These are phyloP conservation scores for Dinoponera quadriceps DNA, from an alignment of 1,140 invertebrate species.

Conservation along the genomic window DNA sequence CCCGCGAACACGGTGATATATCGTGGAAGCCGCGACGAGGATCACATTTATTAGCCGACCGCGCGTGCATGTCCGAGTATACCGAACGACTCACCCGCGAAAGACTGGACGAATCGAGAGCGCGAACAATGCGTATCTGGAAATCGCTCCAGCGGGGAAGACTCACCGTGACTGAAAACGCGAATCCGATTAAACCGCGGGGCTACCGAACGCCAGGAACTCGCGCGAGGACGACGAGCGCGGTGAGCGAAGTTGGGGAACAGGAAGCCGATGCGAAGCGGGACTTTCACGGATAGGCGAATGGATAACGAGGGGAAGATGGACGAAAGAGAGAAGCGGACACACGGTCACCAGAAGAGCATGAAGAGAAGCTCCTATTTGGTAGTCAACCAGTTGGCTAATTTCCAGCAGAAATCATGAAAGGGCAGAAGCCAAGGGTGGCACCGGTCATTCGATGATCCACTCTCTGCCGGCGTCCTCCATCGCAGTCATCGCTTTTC, in stretches of 20 bases:
- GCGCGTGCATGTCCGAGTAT: neutral
- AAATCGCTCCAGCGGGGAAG: too few species aligned
- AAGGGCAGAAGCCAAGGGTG: slow-evolving; percentile 75
- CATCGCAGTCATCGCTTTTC: slow-evolving; percentile 83
- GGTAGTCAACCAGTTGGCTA: slow-evolving; percentile 86
- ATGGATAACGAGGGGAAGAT: slow-evolving; percentile 38
- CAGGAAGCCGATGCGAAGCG: slow-evolving; percentile 4
- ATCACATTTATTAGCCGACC: slow-evolving; percentile 36
- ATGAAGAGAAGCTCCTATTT: slow-evolving; percentile 80
- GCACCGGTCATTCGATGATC: slow-evolving; percentile 84
- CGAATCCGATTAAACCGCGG: slow-evolving; percentile 25
- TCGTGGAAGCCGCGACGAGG: slow-evolving; percentile 9
- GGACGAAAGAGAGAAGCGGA: slow-evolving; percentile 34
- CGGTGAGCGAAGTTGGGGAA: neutral
- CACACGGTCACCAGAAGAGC: slow-evolving; percentile 37
- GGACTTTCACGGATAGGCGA: slow-evolving; percentile 38
- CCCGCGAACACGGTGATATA: neutral
- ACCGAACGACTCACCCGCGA: too few species aligned
- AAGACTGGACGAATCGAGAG: too few species aligned
- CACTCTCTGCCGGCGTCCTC: slow-evolving; percentile 77
- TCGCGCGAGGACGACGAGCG: slow-evolving; percentile 66
- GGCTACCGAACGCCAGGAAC: slow-evolving; percentile 54
- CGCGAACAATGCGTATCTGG: too few species aligned
- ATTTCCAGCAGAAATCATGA: slow-evolving; percentile 85
- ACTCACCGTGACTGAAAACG: too few species aligned